These are phyloP conservation scores for Pterocles burchelli DNA, from an alignment of 2,113 vertebrate species.

Conservation along the genomic window DNA sequence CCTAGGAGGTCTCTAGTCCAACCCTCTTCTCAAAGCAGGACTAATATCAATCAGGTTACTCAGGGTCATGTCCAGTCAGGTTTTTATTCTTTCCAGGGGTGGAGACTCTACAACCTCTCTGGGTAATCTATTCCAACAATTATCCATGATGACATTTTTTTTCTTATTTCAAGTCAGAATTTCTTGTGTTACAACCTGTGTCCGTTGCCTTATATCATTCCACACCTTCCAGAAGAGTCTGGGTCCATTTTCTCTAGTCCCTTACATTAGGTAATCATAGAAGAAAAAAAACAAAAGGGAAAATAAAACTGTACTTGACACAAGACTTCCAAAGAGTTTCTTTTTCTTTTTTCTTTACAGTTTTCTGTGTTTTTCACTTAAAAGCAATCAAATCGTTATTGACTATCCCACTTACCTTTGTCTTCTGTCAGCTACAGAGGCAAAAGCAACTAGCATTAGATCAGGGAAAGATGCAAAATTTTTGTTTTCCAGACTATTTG, in stretches of 20 bases:
- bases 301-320: neutral
- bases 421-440: neutral
- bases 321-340: neutral
- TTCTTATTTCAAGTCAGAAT: neutral
- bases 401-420: neutral
- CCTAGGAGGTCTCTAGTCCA: neutral
- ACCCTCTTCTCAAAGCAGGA: neutral
- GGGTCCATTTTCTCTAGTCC: neutral
- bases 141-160: neutral
- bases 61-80: fast-evolving
- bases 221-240: neutral
- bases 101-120: neutral
- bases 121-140: neutral
- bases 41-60: neutral
- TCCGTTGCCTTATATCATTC: neutral
- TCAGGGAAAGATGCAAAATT: neutral
- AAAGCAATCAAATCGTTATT: neutral
- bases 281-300: neutral
- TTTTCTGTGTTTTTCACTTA: neutral
- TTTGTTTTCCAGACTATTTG: neutral
- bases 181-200: neutral
- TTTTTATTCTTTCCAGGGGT: neutral
- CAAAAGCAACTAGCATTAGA: neutral
- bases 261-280: neutral
- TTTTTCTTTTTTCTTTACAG: neutral